Evolutionary conservation across 35 echinoderm and acorn worm species (phyloP).

Genomic region (Heliocidaris erythrogramma): DNA sequence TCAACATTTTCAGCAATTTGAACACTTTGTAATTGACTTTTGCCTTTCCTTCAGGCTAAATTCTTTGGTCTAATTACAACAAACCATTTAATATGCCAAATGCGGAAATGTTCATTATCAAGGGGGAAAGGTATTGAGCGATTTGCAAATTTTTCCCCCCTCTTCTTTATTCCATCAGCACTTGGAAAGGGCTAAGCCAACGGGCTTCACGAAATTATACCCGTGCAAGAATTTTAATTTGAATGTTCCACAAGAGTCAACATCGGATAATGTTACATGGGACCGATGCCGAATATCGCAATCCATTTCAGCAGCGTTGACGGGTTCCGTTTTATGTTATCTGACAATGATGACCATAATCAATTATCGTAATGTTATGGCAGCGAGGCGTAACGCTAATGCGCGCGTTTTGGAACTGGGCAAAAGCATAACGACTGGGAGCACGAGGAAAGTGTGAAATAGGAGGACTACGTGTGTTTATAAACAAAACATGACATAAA

Average conservation of each 20-base stretch:
- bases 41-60: no score
- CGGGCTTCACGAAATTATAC: not conserved
- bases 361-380: conserved; percentile 10
- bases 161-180: not conserved
- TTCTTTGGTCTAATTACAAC: no score
- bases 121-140: no score
- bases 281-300: not conserved
- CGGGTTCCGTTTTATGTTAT: not conserved
- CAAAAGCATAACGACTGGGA: not conserved
- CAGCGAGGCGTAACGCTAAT: not conserved
- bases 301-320: conserved; percentile 12
- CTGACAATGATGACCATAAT: conserved; percentile 16
- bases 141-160: not conserved
- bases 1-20: no score
- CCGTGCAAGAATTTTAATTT: conserved; percentile 25
- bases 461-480: not conserved
- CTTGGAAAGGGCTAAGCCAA: not conserved
- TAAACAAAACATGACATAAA: conserved; percentile 20
- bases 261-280: conserved; percentile 21
- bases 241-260: conserved; percentile 22
- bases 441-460: not conserved
- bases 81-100: no score
- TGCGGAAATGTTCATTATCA: no score
- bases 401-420: not conserved
- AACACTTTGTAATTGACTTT: no score